Percentiles rank a stretch among this genome's conserved stretches.
Evolutionary conservation across 2,888 invertebrate genomes (phyloP).

Genomic region (Pammene aurita): DNA sequence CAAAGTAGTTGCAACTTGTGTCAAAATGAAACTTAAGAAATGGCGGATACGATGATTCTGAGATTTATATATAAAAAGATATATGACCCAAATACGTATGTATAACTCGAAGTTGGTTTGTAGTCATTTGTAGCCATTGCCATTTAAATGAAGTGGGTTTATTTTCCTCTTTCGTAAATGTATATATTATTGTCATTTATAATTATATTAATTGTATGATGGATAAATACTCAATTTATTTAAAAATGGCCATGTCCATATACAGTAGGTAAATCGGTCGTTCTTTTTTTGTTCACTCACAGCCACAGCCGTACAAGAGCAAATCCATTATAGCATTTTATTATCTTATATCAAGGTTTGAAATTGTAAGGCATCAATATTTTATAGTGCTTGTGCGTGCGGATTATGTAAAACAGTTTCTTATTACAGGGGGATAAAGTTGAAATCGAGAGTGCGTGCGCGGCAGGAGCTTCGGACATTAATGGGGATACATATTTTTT

Average conservation of each 20-base stretch:
- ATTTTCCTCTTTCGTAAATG: background rate
- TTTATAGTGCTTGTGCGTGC: constrained; percentile 46
- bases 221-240: constrained; percentile 34
- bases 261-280: constrained; percentile 57
- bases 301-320: constrained; percentile 66
- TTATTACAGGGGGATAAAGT: constrained; percentile 56
- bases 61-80: no score
- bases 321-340: constrained; percentile 77
- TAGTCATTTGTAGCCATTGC: background rate
- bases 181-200: constrained; percentile 27
- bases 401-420: constrained; percentile 57
- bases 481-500: constrained; percentile 68
- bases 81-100: no score
- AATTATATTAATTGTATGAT: constrained; percentile 37
- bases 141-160: background rate
- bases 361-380: constrained; percentile 63
- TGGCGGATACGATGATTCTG: no score
- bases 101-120: no score
- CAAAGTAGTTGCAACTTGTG: no score
- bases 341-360: constrained; percentile 74
- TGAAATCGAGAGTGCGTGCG: constrained; percentile 55
- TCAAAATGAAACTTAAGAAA: no score
- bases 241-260: constrained; percentile 56
- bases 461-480: constrained; percentile 63
- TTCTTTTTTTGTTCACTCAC: constrained; percentile 60